Percentiles rank a stretch among this genome's conserved stretches.
Conservation (phyloP, 1,140 invertebrate genomes). For the Ooceraea biroi region DNA sequence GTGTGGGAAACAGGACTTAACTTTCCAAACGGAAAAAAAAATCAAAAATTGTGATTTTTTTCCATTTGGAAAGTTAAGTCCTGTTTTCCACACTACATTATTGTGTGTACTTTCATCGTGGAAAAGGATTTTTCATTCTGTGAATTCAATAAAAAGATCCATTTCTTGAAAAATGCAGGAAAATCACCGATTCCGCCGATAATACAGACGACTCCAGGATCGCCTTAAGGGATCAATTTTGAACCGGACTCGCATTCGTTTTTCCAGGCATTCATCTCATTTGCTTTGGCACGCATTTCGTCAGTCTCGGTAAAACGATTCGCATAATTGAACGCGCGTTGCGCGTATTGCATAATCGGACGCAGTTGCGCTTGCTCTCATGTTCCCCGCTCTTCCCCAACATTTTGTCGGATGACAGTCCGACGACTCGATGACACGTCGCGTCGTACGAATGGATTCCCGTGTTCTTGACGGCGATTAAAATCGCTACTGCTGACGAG, state of each 20-base stretch:
- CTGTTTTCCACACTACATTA: no score
- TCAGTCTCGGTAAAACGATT: constrained; percentile 13
- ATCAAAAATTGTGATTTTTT: no score
- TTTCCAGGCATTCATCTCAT: constrained; percentile 5
- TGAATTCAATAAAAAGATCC: no score
- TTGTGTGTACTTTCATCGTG: no score
- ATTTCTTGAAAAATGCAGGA: no score
- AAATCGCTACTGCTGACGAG: neutral
- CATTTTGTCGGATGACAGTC: neutral
- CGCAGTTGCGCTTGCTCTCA: neutral
- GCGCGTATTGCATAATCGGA: neutral
- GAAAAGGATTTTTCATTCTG: no score
- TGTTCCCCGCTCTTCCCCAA: neutral
- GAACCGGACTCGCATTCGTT: neutral
- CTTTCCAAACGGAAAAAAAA: no score
- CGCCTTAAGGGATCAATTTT: neutral
- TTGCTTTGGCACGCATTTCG: neutral
- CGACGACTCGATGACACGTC: neutral
- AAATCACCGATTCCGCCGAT: neutral
- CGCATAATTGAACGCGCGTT: constrained; percentile 7
- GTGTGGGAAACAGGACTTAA: no score
- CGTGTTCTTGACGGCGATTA: constrained; percentile 11
- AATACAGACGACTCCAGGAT: no score
- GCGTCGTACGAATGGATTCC: neutral
- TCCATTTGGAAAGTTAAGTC: no score